Evolutionary conservation across 2,113 vertebrate species (phyloP), one percentile per base, ranked within the genome.

Genomic region (Poeciliopsis occidentalis): DNA sequence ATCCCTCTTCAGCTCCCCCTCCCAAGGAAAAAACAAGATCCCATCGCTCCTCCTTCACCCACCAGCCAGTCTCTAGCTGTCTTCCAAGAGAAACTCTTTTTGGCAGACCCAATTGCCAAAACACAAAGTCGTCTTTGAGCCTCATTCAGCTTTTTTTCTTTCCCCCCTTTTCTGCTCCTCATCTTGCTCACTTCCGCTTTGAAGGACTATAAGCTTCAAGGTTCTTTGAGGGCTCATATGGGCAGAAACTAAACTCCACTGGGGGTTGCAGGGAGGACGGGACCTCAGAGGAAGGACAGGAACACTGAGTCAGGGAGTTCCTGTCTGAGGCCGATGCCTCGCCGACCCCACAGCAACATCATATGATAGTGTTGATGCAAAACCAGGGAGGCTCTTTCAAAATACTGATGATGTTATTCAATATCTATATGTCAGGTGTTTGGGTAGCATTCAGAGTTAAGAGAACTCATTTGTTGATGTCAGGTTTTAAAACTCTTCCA

Each of bases 41-140:
- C 78, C 84, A 67, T 74, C 66, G 63, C 81, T 81, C 76, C 82
- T 75, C 79, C 44, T 64, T 78, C 88, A 91, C 88, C 84, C 82
- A 60, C 81, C 71, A 69, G 74, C 0, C 85, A 89, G 88, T 87
- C 91, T 91, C 84, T 92, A 81, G 89, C 95, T 94, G 95, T 86
- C 90, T 80, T 86, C 82, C 94, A 96, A 90, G 85, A 81, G 93
- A 91, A 92, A 91, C 87, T 86, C 84, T 87, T 82, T 87, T 73
- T 88, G 90, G 88, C 85, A 80, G 76, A 71, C 67, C 78, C 81
- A 81, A 73, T 85, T 81, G 68, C 64, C 85, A 80, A 86, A 84
- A 84, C 93, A 96, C 96, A 96, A 96, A 96, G 93, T 94, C 92
- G 87, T 92, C 95, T 95, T 92, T 93, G 93, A 95, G 93, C 92